Conservation (phyloP, 1,140 invertebrate genomes). For the Drosophila jambulina region DNA sequence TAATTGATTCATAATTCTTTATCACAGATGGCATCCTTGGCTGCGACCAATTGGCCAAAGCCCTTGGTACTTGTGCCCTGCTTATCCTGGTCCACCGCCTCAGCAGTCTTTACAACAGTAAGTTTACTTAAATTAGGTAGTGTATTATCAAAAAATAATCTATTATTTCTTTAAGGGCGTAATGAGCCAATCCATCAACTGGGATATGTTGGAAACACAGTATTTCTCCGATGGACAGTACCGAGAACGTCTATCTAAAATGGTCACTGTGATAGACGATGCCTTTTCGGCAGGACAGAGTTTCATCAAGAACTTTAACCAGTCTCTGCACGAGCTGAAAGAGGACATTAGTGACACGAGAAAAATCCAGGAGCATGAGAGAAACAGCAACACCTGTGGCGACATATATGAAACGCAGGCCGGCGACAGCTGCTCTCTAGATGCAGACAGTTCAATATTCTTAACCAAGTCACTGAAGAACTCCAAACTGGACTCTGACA, state of each 20-base stretch:
- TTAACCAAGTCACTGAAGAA: conserved; percentile 47
- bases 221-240: conserved; percentile 94
- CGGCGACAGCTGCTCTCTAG: conserved; percentile 1
- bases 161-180: conserved; percentile 90
- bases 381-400: conserved; percentile 31
- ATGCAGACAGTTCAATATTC: conserved; percentile 56
- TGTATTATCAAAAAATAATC: not conserved
- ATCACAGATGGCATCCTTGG: conserved; percentile 97
- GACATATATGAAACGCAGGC: conserved; percentile 34
- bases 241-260: conserved; percentile 93
- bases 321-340: conserved; percentile 85
- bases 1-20: not conserved
- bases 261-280: conserved; percentile 90
- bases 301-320: conserved; percentile 91
- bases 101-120: conserved; percentile 97
- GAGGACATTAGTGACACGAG: conserved; percentile 81
- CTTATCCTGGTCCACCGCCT: conserved; percentile 98
- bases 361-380: conserved; percentile 51
- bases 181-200: conserved; percentile 97
- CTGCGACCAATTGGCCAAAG: conserved; percentile 97
- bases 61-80: conserved; percentile 97
- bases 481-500: conserved; percentile 32
- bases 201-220: conserved; percentile 95
- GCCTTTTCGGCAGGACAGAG: conserved; percentile 92
- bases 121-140: conserved; percentile 9